Conservation (phyloP, 1,140 invertebrate species). For the Cherax quadricarinatus region DNA sequence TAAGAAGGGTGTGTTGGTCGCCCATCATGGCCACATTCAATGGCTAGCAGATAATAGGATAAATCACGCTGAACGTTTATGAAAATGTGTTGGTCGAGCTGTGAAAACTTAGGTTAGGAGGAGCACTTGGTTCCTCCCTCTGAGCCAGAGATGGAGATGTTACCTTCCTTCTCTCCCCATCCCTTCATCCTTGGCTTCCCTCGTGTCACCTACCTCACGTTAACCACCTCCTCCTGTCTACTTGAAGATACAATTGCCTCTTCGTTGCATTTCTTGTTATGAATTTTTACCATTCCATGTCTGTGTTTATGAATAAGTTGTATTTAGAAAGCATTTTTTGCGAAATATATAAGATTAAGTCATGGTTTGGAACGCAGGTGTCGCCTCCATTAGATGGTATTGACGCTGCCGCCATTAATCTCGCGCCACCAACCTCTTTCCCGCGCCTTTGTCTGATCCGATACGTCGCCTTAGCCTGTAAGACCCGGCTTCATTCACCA, state of each 20-base stretch:
- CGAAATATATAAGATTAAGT: no score
- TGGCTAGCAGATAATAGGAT: slow-evolving; percentile 67
- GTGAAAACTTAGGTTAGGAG: slow-evolving; percentile 57
- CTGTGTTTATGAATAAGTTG: no score
- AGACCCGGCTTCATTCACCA: slow-evolving; percentile 65
- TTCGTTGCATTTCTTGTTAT: no score
- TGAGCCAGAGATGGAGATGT: slow-evolving; percentile 60
- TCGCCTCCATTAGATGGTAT: slow-evolving; percentile 70
- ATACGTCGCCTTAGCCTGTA: slow-evolving; percentile 66
- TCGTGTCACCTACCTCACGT: no score
- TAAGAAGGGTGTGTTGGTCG: background rate
- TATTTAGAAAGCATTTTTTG: no score
- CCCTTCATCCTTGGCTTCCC: background rate
- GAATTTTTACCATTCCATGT: no score
- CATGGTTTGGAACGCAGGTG: slow-evolving; percentile 51
- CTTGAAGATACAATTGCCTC: no score
- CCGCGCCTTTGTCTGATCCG: slow-evolving; percentile 69
- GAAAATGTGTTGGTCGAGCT: slow-evolving; percentile 66
- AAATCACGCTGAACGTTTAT: slow-evolving; percentile 67
- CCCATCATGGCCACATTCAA: slow-evolving; percentile 10
- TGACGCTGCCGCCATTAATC: slow-evolving; percentile 69
- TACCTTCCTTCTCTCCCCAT: slow-evolving; percentile 18
- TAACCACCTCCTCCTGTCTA: no score
- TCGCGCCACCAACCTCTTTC: slow-evolving; percentile 68
- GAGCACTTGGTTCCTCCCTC: slow-evolving; percentile 45